Conservation (phyloP, 1,140 invertebrate species). For the Drosophila sp. region DNA sequence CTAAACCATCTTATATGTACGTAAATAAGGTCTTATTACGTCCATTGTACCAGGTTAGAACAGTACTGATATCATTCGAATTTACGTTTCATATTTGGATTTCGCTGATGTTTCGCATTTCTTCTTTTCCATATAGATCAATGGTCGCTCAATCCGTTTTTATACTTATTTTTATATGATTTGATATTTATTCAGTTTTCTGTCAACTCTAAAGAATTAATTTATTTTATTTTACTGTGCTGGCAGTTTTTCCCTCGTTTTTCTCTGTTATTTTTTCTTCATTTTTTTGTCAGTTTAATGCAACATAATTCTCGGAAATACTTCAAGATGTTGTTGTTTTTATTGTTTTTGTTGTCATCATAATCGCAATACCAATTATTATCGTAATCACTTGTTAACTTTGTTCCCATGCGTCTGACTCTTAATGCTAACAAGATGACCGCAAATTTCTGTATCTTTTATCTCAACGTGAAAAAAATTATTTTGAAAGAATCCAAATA, state of each 20-base stretch:
- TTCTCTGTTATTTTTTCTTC: not conserved
- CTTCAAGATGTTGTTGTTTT: conserved; percentile 3
- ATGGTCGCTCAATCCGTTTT: conserved; percentile 26
- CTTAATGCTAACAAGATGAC: conserved; percentile 48
- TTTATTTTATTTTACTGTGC: conserved; percentile 17
- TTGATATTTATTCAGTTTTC: conserved; percentile 24
- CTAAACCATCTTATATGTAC: conserved; percentile 6
- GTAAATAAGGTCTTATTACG: conserved; percentile 11
- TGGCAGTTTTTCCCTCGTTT: conserved; percentile 12
- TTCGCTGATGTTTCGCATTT: conserved; percentile 52
- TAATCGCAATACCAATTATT: conserved; percentile 34
- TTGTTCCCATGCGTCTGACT: conserved; percentile 28
- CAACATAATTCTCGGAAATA: conserved; percentile 35
- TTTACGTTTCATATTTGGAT: conserved; percentile 17
- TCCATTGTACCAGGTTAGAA: conserved; percentile 10
- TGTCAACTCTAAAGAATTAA: conserved; percentile 17
- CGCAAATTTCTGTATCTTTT: conserved; percentile 46
- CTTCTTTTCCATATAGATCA: conserved; percentile 42
- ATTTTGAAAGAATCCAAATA: conserved; percentile 18
- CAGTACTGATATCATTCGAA: conserved; percentile 8
- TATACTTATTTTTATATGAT: conserved; percentile 20
- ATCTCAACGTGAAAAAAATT: conserved; percentile 27
- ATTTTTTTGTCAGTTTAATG: conserved; percentile 3
- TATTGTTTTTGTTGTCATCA: conserved; percentile 10
- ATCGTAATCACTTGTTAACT: conserved; percentile 22